A percentile compares a stretch with the other conserved stretches of the same genome.
Evolutionary conservation across 2,888 invertebrate species (phyloP).

Genomic region (Ectobius pallidus): DNA sequence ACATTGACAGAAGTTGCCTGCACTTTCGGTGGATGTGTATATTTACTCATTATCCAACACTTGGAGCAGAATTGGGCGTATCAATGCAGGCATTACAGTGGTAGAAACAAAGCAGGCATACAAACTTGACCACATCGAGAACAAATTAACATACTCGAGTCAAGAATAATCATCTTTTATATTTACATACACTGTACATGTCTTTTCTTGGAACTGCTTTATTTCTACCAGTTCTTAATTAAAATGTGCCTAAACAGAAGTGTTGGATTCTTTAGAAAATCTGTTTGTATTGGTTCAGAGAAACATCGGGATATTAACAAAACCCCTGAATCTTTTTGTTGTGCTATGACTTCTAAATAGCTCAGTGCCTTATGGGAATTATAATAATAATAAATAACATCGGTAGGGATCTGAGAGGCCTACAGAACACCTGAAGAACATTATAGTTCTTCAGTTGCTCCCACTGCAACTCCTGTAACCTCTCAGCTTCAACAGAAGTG

Average conservation of each 20-base stretch:
- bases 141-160: no score
- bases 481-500: conserved; percentile 32
- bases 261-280: not conserved
- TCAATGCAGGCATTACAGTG: not conserved
- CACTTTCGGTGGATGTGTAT: conserved; percentile 10
- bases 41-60: not conserved
- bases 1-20: conserved; percentile 14
- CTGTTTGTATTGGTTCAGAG: not conserved
- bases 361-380: conserved; percentile 33
- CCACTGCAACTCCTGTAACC: conserved; percentile 39
- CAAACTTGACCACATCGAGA: no score
- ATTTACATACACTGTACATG: no score
- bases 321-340: conserved; percentile 7
- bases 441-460: not conserved
- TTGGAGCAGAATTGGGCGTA: not conserved
- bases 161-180: no score
- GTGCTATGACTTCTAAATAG: conserved; percentile 25
- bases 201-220: no score
- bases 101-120: conserved; percentile 4
- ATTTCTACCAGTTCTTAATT: not conserved
- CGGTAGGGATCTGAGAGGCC: conserved; percentile 18
- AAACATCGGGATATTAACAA: conserved; percentile 13
- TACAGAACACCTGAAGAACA: conserved; percentile 2
- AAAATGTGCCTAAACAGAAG: not conserved
- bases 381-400: conserved; percentile 11